These are phyloP conservation scores for Mongoloraphidia duomilia DNA, from an alignment of 2,888 invertebrate genomes.

Conservation along the genomic window DNA sequence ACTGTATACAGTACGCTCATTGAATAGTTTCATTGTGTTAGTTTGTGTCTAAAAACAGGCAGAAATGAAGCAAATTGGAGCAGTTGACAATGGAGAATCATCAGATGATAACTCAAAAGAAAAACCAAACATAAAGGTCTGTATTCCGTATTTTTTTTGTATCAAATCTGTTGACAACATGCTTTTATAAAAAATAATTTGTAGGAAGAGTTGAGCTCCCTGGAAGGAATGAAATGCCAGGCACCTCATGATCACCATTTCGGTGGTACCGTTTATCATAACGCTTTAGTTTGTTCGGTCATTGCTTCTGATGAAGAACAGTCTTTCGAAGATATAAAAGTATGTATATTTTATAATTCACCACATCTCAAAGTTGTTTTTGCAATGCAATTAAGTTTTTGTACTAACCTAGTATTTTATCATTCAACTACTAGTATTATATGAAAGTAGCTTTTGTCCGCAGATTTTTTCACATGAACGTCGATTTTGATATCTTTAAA, in stretches of 20 bases:
- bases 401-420: no score
- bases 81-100: slow-evolving; percentile 12
- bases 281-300: slow-evolving; percentile 69
- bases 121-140: neutral
- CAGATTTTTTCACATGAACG: no score
- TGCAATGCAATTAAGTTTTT: no score
- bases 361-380: no score
- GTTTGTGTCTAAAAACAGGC: slow-evolving; percentile 12
- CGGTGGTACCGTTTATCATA: slow-evolving; percentile 67
- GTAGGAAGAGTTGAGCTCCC: slow-evolving; percentile 46
- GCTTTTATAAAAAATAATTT: slow-evolving; percentile 19
- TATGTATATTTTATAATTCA: slow-evolving; percentile 19
- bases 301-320: slow-evolving; percentile 34
- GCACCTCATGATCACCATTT: slow-evolving; percentile 71
- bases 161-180: slow-evolving; percentile 5
- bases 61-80: slow-evolving; percentile 25
- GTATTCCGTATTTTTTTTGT: neutral
- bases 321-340: slow-evolving; percentile 47
- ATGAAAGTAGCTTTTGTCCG: no score
- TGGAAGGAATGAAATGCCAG: slow-evolving; percentile 75
- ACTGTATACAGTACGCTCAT: no score
- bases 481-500: no score
- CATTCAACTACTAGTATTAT: no score
- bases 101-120: neutral
- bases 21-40: no score